These are phyloP conservation scores for Synaphobranchus kaupii DNA, from an alignment of 2,797 vertebrate species.

Conservation along the genomic window DNA sequence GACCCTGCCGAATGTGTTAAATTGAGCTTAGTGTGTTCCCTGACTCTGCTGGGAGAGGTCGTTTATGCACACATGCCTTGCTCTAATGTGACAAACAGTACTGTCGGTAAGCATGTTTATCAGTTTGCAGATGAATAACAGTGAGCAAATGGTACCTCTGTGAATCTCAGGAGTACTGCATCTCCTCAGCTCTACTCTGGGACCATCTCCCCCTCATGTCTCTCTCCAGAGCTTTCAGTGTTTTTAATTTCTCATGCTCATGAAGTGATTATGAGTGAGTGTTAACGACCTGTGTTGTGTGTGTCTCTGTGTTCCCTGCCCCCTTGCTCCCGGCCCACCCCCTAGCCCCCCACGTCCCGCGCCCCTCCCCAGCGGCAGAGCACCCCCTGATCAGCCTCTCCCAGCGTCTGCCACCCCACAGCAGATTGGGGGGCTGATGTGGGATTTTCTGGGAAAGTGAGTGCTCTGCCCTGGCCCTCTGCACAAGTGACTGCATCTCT, in stretches of 20 bases:
- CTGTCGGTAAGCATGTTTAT: neutral
- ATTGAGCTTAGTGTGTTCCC: neutral
- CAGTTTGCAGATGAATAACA: neutral
- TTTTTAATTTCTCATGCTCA: conserved; percentile 20
- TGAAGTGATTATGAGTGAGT: conserved; percentile 38
- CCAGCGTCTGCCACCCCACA: conserved; percentile 70
- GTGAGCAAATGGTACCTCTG: neutral
- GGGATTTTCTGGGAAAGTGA: conserved; percentile 80
- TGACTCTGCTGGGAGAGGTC: neutral
- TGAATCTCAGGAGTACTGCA: neutral
- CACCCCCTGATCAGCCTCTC: conserved; percentile 75
- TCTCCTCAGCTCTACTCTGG: neutral
- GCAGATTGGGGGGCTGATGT: conserved; percentile 79
- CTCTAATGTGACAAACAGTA: neutral
- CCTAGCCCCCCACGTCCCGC: conserved; percentile 43
- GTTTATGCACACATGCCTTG: neutral
- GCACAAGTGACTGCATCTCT: conserved; percentile 19
- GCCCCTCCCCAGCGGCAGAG: conserved; percentile 76
- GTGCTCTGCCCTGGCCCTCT: conserved; percentile 72
- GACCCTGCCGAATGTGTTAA: neutral
- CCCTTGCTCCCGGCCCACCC: conserved; percentile 51
- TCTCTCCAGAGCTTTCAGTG: conserved; percentile 1
- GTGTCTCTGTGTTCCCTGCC: conserved; percentile 49
- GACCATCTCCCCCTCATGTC: conserved; percentile 8
- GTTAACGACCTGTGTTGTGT: conserved; percentile 50